Conservation (phyloP, 2,113 vertebrate species). For the Hippolais icterina region DNA sequence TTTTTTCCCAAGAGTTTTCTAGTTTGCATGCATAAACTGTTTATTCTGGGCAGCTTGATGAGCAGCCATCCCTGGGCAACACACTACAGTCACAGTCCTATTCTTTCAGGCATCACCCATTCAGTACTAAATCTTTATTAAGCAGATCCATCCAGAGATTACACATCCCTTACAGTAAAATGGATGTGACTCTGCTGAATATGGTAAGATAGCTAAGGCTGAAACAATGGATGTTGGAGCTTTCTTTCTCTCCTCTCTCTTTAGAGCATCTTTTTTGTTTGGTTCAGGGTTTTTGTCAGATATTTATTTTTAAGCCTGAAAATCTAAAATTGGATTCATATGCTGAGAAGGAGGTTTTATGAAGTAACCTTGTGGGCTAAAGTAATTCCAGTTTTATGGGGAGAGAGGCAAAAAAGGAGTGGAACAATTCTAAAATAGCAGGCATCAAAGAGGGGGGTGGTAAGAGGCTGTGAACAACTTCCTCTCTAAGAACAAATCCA, state of each 20-base stretch:
- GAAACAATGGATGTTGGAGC: background rate
- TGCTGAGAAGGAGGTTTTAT: background rate
- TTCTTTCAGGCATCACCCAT: background rate
- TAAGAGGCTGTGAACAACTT: constrained; percentile 18
- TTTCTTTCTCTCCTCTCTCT: background rate
- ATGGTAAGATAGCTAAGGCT: background rate
- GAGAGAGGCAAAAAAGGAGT: background rate
- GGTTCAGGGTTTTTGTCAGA: background rate
- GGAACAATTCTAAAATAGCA: constrained; percentile 48
- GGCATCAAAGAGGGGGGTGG: background rate
- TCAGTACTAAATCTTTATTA: constrained; percentile 9
- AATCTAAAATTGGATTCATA: background rate
- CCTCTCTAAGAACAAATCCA: constrained; percentile 15
- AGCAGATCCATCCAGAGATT: background rate
- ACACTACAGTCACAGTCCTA: background rate
- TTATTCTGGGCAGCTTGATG: background rate
- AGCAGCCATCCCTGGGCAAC: background rate
- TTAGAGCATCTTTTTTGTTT: background rate
- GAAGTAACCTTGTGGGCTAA: background rate
- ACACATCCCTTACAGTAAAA: background rate
- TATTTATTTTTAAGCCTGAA: constrained; percentile 30
- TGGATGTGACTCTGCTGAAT: background rate
- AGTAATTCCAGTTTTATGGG: constrained; percentile 11
- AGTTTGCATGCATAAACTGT: background rate
- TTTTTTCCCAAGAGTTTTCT: background rate